Percentiles rank a stretch among this genome's conserved stretches.
Conservation (phyloP, 2,797 vertebrate species). For the Siniperca undulata region DNA sequence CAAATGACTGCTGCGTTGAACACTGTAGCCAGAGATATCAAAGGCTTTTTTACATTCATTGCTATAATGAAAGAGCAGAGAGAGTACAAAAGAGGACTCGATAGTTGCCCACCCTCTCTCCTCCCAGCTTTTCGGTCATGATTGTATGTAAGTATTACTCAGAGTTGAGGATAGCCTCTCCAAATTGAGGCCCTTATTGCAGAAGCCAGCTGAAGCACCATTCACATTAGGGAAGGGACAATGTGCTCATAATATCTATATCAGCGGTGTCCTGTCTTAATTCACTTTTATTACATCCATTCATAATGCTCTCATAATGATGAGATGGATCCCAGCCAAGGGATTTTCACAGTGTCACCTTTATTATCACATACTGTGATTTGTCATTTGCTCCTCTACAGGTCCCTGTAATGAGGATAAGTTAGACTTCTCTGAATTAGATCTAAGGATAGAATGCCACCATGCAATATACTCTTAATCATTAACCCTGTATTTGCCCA, state of each 20-base stretch:
- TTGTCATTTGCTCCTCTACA: conserved; percentile 80
- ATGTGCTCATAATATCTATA: conserved; percentile 83
- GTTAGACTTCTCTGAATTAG: conserved; percentile 74
- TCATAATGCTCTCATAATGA: conserved; percentile 85
- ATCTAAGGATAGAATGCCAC: conserved; percentile 70
- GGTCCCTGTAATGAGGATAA: conserved; percentile 78
- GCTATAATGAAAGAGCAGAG: conserved; percentile 80
- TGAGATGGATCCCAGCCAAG: conserved; percentile 82
- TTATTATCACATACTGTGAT: conserved; percentile 82
- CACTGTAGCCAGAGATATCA: conserved; percentile 74
- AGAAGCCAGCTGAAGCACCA: conserved; percentile 67
- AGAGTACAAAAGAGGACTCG: conserved; percentile 76
- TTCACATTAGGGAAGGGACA: conserved; percentile 77
- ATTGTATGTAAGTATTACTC: conserved; percentile 79
- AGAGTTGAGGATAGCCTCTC: conserved; percentile 71
- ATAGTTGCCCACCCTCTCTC: conserved; percentile 74
- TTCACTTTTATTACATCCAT: conserved; percentile 84
- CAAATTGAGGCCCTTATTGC: conserved; percentile 72
- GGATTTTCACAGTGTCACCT: conserved; percentile 84
- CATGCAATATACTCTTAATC: conserved; percentile 61
- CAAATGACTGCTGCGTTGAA: conserved; percentile 67
- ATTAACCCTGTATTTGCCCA: conserved; percentile 63
- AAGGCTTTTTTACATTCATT: conserved; percentile 79
- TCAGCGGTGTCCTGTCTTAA: conserved; percentile 82
- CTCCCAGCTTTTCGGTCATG: conserved; percentile 76